Base-by-base conservation (phyloP, 1,140 invertebrate genomes). In the Metopolophium dirhodum region DNA sequence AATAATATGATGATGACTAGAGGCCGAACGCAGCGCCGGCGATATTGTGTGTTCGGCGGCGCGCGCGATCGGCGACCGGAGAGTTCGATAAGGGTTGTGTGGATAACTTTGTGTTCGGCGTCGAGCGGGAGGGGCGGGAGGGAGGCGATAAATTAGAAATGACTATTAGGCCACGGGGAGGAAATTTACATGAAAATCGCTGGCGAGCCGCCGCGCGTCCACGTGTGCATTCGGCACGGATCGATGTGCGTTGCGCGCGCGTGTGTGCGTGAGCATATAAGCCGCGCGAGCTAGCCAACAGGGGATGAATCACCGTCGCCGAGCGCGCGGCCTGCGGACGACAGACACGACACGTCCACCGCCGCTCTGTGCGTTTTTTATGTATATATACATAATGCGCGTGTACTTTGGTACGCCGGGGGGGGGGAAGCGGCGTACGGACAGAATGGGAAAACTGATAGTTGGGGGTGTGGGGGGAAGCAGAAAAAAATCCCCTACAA, bases 131-230 rank as follows among this genome's bases (percentile, higher is more conserved):
- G 45, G 14, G 2, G 30, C 45, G 14, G 30, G 51, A 8, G 90
- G 45, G 26, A 68, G 45, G 49, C 91, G 91, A 93, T 93, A 93
- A 93, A 93, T 93, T 93, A 93, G 82, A 93, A 93, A 93, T 37
- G 47, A 93, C 91, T 85, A 85, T 93, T 93, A 91, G 68, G 45
- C 61, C 90, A n/a, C n/a, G 82, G 91, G 91, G 91, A 35, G 68
- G 77, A 86, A 93, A 93, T 93, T 93, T 93, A 93, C 91, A 93
- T 93, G 77, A 93, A 85, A 93, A 93, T 93, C 82, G 82, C 47
- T 85, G 23, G 77, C 57, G 45, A 41, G 87, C 41, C 20, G 37
- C 37, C 37, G 47, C 54, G 77, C 77, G 51, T 23, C 30, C 47
- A 51, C n/a, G 91, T 41, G 91, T 92, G 82, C 49, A 57, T 51